phyloP scores from a whole-genome alignment of 1,140 invertebrate species.

The Dysdera silvatica region DNA sequence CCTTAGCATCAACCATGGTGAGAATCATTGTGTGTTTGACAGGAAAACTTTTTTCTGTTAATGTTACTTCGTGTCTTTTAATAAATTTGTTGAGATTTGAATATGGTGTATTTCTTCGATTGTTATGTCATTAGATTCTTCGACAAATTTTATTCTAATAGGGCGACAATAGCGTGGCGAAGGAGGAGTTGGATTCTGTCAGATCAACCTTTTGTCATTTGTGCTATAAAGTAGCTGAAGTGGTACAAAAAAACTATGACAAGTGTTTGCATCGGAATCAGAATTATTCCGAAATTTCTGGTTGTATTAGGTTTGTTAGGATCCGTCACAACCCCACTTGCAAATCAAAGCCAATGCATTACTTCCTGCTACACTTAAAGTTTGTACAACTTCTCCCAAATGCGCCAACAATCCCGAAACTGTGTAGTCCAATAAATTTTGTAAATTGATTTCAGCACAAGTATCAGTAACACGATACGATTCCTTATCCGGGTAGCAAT shows the following conservation, averaged over 20 bases:
- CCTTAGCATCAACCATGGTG: slow-evolving; percentile 46
- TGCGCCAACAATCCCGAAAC: no score
- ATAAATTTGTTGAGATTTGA: slow-evolving; percentile 27
- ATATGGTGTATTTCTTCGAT: no score
- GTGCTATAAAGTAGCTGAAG: no score
- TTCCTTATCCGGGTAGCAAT: no score
- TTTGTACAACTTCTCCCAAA: no score
- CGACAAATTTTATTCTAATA: slow-evolving; percentile 36
- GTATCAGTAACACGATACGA: no score
- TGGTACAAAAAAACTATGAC: no score
- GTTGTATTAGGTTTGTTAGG: slow-evolving; percentile 31
- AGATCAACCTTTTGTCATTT: slow-evolving; percentile 37
- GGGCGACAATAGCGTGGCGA: slow-evolving; percentile 40
- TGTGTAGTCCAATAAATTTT: no score
- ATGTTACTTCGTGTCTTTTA: slow-evolving; percentile 26
- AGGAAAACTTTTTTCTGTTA: no score
- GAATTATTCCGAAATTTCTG: slow-evolving; percentile 37
- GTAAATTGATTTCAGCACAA: no score
- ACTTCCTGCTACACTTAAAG: no score
- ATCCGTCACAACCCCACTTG: slow-evolving; percentile 41
- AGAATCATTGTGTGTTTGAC: slow-evolving; percentile 36
- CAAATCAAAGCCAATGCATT: no score
- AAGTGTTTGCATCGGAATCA: slow-evolving; percentile 34
- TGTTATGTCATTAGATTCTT: slow-evolving; percentile 32
- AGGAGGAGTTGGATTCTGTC: slow-evolving; percentile 39